Evolutionary conservation across 2,797 vertebrate genomes (phyloP).

Genomic region (Galago senegalensis): DNA sequence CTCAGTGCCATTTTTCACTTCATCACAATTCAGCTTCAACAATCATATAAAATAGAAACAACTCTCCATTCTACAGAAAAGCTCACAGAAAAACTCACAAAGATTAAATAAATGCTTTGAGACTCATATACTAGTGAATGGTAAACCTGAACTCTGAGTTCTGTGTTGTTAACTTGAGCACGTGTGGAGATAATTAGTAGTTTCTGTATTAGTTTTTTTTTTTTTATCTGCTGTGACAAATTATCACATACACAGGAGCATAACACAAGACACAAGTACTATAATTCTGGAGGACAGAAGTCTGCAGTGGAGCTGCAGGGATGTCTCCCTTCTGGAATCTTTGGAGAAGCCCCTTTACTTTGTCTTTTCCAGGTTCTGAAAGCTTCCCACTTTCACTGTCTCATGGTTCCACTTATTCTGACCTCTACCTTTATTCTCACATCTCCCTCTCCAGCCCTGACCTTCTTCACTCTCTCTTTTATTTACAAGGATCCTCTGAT

Average conservation of each 20-base stretch:
- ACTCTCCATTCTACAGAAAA: not conserved
- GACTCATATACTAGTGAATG: not conserved
- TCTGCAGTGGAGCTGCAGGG: not conserved
- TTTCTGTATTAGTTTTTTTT: not conserved
- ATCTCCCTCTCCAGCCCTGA: too few species aligned
- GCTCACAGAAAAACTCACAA: not conserved
- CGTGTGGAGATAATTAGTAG: not conserved
- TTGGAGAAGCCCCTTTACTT: not conserved
- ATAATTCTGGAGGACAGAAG: not conserved
- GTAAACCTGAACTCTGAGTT: not conserved
- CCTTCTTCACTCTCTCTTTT: not conserved
- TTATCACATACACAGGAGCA: not conserved
- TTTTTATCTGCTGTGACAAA: not conserved
- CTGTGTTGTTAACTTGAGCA: not conserved
- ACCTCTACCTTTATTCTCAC: not conserved
- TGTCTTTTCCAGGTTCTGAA: not conserved
- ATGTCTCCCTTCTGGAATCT: not conserved
- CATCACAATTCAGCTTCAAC: not conserved
- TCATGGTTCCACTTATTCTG: accelerated
- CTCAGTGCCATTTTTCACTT: not conserved
- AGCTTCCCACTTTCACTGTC: accelerated
- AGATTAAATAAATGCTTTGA: not conserved
- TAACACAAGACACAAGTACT: not conserved
- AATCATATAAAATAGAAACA: not conserved
- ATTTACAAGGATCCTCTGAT: not conserved